Conservation (phyloP, 2,888 invertebrate species). For the Eudemis profundana region DNA sequence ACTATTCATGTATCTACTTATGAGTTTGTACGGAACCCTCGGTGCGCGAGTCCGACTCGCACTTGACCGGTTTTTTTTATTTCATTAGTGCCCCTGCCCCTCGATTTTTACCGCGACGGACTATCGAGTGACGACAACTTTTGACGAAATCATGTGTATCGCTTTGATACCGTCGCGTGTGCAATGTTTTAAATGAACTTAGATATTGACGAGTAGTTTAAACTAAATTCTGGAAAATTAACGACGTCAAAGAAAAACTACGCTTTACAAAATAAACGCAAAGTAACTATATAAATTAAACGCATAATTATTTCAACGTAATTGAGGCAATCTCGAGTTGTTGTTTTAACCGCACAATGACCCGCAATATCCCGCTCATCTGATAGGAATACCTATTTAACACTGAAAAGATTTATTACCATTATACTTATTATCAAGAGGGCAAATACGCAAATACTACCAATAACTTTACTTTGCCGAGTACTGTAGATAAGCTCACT, state of each 20-base stretch:
- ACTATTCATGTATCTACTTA: no score
- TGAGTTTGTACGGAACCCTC: no score
- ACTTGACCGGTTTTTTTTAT: no score
- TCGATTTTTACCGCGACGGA: no score
- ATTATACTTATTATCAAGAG: constrained; percentile 61
- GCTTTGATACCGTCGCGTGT: no score
- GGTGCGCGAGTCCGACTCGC: no score
- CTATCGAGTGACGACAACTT: no score
- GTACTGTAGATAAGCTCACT: constrained; percentile 57
- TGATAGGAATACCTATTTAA: constrained; percentile 41
- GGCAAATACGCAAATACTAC: constrained; percentile 66
- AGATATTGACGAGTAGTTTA: no score
- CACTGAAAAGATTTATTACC: constrained; percentile 41
- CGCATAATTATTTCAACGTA: constrained; percentile 25
- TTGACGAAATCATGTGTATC: no score
- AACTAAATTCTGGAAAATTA: no score
- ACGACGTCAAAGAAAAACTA: neutral
- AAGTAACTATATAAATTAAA: constrained; percentile 18
- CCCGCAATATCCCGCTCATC: constrained; percentile 39
- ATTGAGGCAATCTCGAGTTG: constrained; percentile 29
- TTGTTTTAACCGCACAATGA: constrained; percentile 40
- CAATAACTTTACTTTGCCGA: constrained; percentile 55
- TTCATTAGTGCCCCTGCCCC: no score
- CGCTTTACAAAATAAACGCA: constrained; percentile 13
- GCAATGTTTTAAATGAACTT: no score